phyloP scores from a whole-genome alignment of 2,797 vertebrate species.

The Argya squamiceps region DNA sequence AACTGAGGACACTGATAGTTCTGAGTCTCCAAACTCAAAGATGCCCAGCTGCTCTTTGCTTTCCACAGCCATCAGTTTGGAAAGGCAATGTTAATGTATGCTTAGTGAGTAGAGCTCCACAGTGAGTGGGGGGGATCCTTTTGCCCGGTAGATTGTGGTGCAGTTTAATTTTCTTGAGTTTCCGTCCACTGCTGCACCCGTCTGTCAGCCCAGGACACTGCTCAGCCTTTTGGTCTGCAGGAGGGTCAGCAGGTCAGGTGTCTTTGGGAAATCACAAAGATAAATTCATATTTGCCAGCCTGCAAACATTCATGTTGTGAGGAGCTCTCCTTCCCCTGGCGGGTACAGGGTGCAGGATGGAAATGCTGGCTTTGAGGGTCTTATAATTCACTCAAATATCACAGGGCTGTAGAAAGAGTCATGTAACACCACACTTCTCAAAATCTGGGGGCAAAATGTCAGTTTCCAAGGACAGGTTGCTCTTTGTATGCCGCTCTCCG shows the following conservation, averaged over 20 bases:
- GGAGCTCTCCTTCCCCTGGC: not conserved
- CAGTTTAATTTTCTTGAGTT: not conserved
- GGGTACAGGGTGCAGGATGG: not conserved
- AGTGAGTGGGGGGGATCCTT: not conserved
- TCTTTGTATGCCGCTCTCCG: accelerated
- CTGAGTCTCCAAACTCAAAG: not conserved
- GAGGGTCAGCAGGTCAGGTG: not conserved
- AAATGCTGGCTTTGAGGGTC: not conserved
- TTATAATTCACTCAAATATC: accelerated
- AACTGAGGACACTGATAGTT: not conserved
- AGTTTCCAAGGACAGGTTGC: accelerated
- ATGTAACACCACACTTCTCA: not conserved
- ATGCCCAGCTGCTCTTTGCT: not conserved
- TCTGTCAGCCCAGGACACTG: not conserved
- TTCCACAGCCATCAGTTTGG: not conserved
- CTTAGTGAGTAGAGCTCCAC: not conserved
- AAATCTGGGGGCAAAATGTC: not conserved
- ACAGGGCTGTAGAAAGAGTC: accelerated
- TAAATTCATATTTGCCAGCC: not conserved
- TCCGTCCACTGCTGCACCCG: not conserved
- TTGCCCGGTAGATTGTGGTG: no score
- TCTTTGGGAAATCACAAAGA: not conserved
- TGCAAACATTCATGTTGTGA: accelerated
- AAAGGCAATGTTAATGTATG: not conserved
- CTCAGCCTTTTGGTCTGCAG: not conserved